Base-by-base conservation (phyloP, 2,888 invertebrate species). In the Alsophila aescularia region DNA sequence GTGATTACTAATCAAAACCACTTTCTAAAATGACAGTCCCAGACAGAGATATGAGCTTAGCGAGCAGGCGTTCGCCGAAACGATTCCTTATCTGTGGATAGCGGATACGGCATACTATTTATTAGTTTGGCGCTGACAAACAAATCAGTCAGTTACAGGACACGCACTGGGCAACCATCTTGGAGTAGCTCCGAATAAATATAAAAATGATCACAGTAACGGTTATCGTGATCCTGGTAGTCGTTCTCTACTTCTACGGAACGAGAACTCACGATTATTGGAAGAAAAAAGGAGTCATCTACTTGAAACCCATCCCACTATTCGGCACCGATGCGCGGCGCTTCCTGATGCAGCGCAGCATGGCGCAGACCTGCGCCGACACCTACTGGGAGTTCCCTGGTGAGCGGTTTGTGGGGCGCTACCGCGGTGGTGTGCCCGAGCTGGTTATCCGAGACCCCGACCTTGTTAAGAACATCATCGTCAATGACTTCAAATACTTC, bases 391-490 rank as follows among this genome's bases (percentile, higher is more conserved):
- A 74, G 52, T 84, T 77, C 53, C 85, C 85, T 0, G 63, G 69
- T 0, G 83, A 85, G 54, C 72, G 71, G 24, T 71, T 79, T 8
- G 82, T 87, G 0, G 87, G 86, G 1, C 77, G 72, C 56, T 86
- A 69, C 59, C 71, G 83, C 4, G 76, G 72, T 1, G 60, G 58
- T 9, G 63, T 52, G 1, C 82, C 82, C 1, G 78, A 79, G 56
- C 69, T 86, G 9, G 65, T 86, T 9, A 66, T 85, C 10, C 72
- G 84, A 6, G 86, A 86, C 42, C 84, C 85, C 0, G 78, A 77
- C 2, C 70, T 85, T 1, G 66, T 78, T 2, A 83, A 83, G 43
- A 73, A 67, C 6, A 70, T 86, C 41, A 62, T 85, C 6, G 66
- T 70, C 3, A 78, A 77, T 0, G 87, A 87, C 58, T 87, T 87